Base-by-base conservation (phyloP, 2,888 invertebrate species). In the Epirrita christyi region DNA sequence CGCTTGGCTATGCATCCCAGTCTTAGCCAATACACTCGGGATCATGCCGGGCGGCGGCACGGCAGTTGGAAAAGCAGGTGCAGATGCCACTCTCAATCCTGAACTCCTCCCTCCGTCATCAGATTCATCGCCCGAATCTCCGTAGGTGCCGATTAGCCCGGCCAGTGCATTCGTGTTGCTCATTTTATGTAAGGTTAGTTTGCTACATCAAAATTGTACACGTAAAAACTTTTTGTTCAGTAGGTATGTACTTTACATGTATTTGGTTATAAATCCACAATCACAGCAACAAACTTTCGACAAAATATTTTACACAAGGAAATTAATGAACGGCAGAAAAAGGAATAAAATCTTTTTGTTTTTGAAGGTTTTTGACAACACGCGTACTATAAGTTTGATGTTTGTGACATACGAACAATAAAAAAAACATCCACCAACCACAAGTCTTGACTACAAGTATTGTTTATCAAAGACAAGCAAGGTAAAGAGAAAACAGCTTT, bases 111-210 rank as follows among this genome's bases (percentile, higher is more conserved):
- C 32, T 8, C 71, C 76, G 59, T 80, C 75, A 29, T 90, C 90
- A 0, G 85, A 82, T 41, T 90, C 90, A 1, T 88, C 88, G 15
- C 86, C 91, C 0, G 90, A 89, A 72, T 91, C 90, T 6, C 86
- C 89, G 60, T 92, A 92, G 64, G 76, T 84, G 8, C 82, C 86
- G 11, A 91, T 73, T 51, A 91, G 73, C 27, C 88, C 83, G 50
- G 79, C 81, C 55, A 91, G 69, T 9, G 90, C 84, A 64, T 89
- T 90, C 4, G 67, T 57, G 69, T 85, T 86, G 88, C 91, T 90
- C 90, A 91, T 89, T 55, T 2, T 21, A 21, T 21, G 21, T 21
- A 21, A 21, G 21, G 21, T 21, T 21, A 21, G 21, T 21, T 58
- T 47, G 13, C 34, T 42, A 41, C 46, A 57, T 58, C 34, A 11